phyloP scores from a whole-genome alignment of 1,140 invertebrate genomes.

The Drosophila azteca region DNA sequence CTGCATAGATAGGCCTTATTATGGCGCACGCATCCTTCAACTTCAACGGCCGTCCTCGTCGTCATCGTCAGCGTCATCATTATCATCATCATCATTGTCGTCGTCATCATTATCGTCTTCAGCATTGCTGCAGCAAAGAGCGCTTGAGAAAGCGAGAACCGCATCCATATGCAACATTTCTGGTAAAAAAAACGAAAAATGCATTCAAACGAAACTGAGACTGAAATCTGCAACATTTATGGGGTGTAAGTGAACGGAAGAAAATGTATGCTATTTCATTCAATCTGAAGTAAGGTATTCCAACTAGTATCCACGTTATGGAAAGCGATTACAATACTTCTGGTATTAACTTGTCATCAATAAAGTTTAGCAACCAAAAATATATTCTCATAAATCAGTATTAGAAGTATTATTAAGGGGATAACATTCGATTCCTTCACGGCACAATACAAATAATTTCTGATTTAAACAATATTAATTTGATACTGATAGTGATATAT shows the following conservation, averaged over 20 bases:
- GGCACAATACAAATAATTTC: too few relatives aligned
- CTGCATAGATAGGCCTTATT: conserved; percentile 56
- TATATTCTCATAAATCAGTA: too few relatives aligned
- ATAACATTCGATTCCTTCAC: too few relatives aligned
- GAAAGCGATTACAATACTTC: too few relatives aligned
- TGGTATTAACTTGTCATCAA: too few relatives aligned
- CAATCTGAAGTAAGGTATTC: too few relatives aligned
- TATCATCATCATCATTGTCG: not conserved
- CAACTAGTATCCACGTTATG: too few relatives aligned
- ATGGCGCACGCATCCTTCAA: conserved; percentile 79
- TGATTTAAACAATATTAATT: too few relatives aligned
- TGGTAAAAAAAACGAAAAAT: not conserved
- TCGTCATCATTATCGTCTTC: too few relatives aligned
- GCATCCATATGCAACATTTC: conserved; percentile 23
- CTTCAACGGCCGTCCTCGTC: conserved; percentile 60
- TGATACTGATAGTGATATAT: too few relatives aligned
- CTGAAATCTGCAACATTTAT: not conserved
- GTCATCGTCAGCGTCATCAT: conserved; percentile 31
- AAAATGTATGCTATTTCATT: not conserved
- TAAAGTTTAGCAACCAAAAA: too few relatives aligned
- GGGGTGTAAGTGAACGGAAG: not conserved
- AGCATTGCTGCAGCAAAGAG: conserved; percentile 46
- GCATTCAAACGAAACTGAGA: conserved; percentile 26
- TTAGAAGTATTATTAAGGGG: too few relatives aligned
- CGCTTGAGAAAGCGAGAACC: conserved; percentile 47